A percentile compares a stretch with the other conserved stretches of the same genome.
These are phyloP conservation scores for Merluccius polli DNA, from an alignment of 2,797 vertebrate genomes.

Conservation along the genomic window DNA sequence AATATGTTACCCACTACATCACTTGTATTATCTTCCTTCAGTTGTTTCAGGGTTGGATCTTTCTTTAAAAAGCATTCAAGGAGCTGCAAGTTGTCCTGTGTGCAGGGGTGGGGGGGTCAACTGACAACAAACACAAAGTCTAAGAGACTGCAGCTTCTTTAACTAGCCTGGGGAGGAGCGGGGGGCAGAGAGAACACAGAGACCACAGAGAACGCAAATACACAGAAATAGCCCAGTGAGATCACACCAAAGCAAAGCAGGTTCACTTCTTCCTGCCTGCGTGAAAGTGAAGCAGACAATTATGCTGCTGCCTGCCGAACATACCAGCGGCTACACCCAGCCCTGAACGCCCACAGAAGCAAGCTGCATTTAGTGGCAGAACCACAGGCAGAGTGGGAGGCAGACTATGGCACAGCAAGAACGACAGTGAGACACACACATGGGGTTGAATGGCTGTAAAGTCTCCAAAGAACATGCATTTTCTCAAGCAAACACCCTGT, in stretches of 20 bases:
- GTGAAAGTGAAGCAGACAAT: conserved; percentile 31
- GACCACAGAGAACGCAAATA: not conserved
- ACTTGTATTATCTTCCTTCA: too few relatives aligned
- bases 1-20: too few relatives aligned
- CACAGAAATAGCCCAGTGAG: not conserved
- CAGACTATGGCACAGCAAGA: not conserved
- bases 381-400: conserved; percentile 30
- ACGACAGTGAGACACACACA: not conserved
- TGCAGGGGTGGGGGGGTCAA: too few relatives aligned
- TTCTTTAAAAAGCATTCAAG: too few relatives aligned
- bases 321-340: conserved; percentile 43
- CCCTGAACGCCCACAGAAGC: conserved; percentile 49
- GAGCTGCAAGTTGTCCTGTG: too few relatives aligned
- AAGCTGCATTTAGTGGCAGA: conserved; percentile 32
- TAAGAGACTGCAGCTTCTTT: too few relatives aligned
- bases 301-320: conserved; percentile 46
- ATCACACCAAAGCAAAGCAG: conserved; percentile 38
- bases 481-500: not conserved
- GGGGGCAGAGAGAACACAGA: conserved; percentile 22
- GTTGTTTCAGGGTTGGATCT: too few relatives aligned
- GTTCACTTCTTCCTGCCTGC: conserved; percentile 49
- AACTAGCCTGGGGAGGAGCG: too few relatives aligned
- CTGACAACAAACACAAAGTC: too few relatives aligned
- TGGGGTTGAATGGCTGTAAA: not conserved
- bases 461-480: not conserved